A percentile compares a stretch with the other conserved stretches of the same genome.
These are phyloP conservation scores for Drosophila mauritiana DNA, from an alignment of 1,140 invertebrate genomes.

Conservation along the genomic window DNA sequence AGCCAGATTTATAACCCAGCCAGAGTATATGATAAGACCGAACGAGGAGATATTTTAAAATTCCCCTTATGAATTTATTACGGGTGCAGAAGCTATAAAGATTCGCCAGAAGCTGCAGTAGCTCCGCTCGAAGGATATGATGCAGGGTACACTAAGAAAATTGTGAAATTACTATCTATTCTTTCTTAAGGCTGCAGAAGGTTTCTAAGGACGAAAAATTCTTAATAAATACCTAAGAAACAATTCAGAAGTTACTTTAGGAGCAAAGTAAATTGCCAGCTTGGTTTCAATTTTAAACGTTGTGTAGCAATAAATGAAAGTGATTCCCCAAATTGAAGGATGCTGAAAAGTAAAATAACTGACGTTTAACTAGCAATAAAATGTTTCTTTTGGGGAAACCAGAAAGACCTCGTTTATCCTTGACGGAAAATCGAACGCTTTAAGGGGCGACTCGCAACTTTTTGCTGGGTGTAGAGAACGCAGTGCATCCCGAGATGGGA, in stretches of 20 bases:
- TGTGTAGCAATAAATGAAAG: too few species aligned
- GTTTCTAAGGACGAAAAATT: neutral
- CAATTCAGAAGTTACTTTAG: too few species aligned
- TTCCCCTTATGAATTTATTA: conserved; percentile 77
- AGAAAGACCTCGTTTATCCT: neutral
- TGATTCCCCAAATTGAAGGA: too few species aligned
- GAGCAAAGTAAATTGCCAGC: neutral
- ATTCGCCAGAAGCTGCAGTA: conserved; percentile 10
- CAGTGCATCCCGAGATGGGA: conserved; percentile 31
- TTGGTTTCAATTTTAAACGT: too few species aligned
- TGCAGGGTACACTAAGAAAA: conserved; percentile 33
- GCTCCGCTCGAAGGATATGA: conserved; percentile 48
- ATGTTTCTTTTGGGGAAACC: neutral
- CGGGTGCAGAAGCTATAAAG: conserved; percentile 34
- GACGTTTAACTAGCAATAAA: neutral
- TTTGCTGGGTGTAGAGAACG: conserved; percentile 9
- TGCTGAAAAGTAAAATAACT: too few species aligned
- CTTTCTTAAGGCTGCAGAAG: neutral
- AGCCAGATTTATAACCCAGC: conserved; percentile 43
- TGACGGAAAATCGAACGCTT: neutral
- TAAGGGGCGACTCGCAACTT: neutral
- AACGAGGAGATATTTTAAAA: conserved; percentile 60
- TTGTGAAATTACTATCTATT: neutral
- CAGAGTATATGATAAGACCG: conserved; percentile 52
- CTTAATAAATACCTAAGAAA: too few species aligned